A percentile compares a stretch with the other conserved stretches of the same genome.
Conservation (phyloP, 2,113 vertebrate genomes). For the Candoia aspera region DNA sequence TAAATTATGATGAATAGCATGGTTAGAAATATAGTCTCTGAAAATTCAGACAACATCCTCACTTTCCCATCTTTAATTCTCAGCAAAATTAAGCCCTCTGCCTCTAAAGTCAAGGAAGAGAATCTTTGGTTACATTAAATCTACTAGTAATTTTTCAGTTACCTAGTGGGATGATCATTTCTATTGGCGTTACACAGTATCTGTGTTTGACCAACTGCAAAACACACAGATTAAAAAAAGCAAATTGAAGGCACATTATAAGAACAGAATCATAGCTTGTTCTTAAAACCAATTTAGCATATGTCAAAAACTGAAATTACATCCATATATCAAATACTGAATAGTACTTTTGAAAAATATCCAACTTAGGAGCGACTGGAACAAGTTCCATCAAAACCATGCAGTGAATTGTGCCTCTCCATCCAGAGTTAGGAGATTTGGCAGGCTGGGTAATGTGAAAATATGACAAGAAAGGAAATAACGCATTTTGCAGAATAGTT, state of each 20-base stretch:
- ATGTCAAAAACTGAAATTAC: not conserved
- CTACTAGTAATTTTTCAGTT: too few species aligned
- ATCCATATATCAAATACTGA: not conserved
- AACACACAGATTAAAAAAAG: not conserved
- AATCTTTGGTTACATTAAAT: too few species aligned
- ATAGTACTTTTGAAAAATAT: conserved; percentile 20
- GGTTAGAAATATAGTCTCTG: not conserved
- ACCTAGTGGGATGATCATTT: not conserved
- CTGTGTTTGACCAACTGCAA: not conserved
- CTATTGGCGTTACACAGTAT: not conserved
- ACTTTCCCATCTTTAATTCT: not conserved
- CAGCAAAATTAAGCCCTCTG: not conserved
- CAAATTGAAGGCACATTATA: not conserved
- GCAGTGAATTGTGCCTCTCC: not conserved
- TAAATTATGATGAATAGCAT: not conserved
- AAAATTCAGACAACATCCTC: not conserved
- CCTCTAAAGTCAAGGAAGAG: not conserved
- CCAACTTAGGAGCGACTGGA: not conserved
- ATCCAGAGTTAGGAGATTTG: not conserved
- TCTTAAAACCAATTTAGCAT: not conserved
- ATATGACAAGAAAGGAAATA: not conserved
- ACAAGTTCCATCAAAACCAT: not conserved
- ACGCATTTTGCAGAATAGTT: not conserved
- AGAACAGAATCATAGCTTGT: not conserved
- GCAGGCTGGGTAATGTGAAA: not conserved